A percentile compares a stretch with the other conserved stretches of the same genome.
Evolutionary conservation across 1,140 invertebrate genomes (phyloP).

Genomic region (Nixonia krombeini): DNA sequence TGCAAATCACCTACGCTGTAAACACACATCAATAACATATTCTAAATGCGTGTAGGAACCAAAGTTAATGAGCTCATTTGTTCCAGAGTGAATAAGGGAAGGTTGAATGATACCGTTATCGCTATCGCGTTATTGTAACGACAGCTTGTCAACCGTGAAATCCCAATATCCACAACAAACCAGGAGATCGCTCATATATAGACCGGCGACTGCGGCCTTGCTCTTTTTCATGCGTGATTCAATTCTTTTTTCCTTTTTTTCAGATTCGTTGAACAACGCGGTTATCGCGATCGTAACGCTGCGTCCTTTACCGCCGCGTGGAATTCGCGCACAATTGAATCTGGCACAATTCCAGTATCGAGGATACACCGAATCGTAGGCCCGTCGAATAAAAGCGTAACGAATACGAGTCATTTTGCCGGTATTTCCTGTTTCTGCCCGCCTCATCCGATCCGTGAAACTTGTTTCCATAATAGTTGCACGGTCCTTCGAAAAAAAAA

Average conservation of each 20-base stretch:
- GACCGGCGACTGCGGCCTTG: conserved; percentile 17
- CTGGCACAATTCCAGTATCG: conserved; percentile 45
- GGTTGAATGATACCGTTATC: conserved; percentile 38
- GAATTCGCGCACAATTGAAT: conserved; percentile 44
- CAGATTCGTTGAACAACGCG: conserved; percentile 48
- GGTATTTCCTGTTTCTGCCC: conserved; percentile 29
- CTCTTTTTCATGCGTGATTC: conserved; percentile 42
- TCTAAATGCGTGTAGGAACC: no score
- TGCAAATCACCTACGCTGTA: no score
- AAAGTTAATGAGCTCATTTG: no score
- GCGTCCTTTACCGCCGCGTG: conserved; percentile 25
- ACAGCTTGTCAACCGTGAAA: conserved; percentile 42
- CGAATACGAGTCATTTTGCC: conserved; percentile 38
- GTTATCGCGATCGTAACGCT: conserved; percentile 41
- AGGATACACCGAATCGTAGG: conserved; percentile 30
- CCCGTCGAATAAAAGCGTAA: conserved; percentile 43
- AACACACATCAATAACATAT: no score
- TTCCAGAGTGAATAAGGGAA: no score
- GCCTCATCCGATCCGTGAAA: conserved; percentile 26
- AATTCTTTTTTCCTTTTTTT: no score
- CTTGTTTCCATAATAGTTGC: not conserved
- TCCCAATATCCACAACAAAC: conserved; percentile 42
- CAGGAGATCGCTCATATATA: conserved; percentile 20
- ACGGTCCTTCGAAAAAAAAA: not conserved
- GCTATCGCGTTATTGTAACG: conserved; percentile 33